phyloP scores from a whole-genome alignment of 2,888 invertebrate genomes.

The Kuschelorhynchus macadamiae region DNA sequence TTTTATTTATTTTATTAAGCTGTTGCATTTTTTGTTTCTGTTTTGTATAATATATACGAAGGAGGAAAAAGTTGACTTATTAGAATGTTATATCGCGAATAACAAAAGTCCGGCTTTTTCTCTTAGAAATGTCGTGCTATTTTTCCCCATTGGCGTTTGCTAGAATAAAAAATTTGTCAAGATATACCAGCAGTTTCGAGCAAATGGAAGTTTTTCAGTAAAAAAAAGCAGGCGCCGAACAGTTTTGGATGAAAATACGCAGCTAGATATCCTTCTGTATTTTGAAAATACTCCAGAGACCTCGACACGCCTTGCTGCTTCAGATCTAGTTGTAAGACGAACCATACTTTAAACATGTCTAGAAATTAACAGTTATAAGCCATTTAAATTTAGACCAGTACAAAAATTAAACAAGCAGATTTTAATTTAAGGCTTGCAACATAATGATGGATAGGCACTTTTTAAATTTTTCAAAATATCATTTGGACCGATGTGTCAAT shows the following conservation, averaged over 20 bases:
- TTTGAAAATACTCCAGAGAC: conserved; percentile 13
- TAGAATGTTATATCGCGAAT: conserved; percentile 9
- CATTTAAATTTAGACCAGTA: background rate
- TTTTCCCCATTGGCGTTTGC: background rate
- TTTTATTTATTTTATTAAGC: too few relatives aligned
- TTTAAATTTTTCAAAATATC: background rate
- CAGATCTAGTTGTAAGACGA: conserved; percentile 2
- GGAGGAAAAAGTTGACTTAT: conserved; percentile 10
- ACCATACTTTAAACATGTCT: conserved; percentile 4
- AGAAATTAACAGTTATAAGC: too few relatives aligned
- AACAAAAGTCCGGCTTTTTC: conserved; percentile 16
- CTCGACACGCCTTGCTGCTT: conserved; percentile 8
- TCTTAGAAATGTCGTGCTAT: conserved; percentile 4
- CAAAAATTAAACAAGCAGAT: conserved; percentile 14
- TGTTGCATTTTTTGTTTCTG: too few relatives aligned
- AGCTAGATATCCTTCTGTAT: background rate
- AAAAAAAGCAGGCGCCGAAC: background rate
- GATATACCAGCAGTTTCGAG: background rate
- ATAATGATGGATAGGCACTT: conserved; percentile 10
- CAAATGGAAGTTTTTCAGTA: background rate
- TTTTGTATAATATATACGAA: conserved; percentile 8
- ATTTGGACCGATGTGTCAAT: conserved; percentile 2
- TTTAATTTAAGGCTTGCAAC: conserved; percentile 8
- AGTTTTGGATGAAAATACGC: conserved; percentile 2
- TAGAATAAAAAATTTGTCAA: background rate